Conservation (phyloP, 1,140 invertebrate genomes). For the Zophobas atratus region DNA sequence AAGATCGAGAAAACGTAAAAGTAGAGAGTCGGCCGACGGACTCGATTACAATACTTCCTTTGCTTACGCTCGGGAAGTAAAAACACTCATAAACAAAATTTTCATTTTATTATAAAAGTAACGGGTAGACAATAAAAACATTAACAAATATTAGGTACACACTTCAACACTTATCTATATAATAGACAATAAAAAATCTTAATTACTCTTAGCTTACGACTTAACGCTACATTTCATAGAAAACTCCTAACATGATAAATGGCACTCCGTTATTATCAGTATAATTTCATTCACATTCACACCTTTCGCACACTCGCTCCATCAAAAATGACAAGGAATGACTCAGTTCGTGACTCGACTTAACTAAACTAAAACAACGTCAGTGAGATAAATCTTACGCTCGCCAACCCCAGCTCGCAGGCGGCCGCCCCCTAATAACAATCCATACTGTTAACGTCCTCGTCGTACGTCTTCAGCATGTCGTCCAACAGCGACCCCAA, state of each 20-base stretch:
- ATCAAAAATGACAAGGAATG: neutral
- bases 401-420: neutral
- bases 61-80: too few relatives aligned
- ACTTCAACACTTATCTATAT: slow-evolving; percentile 36
- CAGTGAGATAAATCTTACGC: too few relatives aligned
- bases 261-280: slow-evolving; percentile 1
- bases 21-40: too few relatives aligned
- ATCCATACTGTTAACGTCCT: slow-evolving; percentile 74
- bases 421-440: slow-evolving; percentile 72
- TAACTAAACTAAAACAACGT: too few relatives aligned
- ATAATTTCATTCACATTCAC: neutral
- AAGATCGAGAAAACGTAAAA: too few relatives aligned
- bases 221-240: slow-evolving; percentile 2
- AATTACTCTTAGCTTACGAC: slow-evolving; percentile 10
- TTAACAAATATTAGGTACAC: slow-evolving; percentile 24
- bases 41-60: neutral
- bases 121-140: slow-evolving; percentile 23
- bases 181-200: slow-evolving; percentile 32
- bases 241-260: slow-evolving; percentile 13
- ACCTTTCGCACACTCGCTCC: slow-evolving; percentile 5
- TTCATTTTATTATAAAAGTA: slow-evolving; percentile 35
- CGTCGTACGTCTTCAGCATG: slow-evolving; percentile 73
- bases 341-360: neutral
- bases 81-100: neutral
- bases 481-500: slow-evolving; percentile 78